phyloP scores from a whole-genome alignment of 2,113 vertebrate genomes.

The Trochalopteron elliotii region DNA sequence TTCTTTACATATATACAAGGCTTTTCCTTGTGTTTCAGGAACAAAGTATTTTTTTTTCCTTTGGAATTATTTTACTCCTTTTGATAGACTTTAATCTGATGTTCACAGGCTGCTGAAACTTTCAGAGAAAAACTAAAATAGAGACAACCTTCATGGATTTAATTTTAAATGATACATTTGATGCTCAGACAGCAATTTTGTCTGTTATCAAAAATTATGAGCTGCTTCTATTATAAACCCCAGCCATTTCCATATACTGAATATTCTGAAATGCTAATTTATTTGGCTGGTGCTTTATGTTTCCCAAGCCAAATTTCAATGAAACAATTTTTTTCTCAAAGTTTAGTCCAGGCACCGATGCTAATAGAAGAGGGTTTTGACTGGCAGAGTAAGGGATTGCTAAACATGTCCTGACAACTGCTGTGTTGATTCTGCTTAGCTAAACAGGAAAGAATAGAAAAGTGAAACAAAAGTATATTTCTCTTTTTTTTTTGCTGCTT shows the following conservation, averaged over 20 bases:
- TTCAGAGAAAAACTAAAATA: background rate
- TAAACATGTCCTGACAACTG: background rate
- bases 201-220: background rate
- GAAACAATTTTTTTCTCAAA: background rate
- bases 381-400: background rate
- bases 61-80: background rate
- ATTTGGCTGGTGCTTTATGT: background rate
- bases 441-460: background rate
- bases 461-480: background rate
- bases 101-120: background rate
- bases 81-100: background rate
- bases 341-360: background rate
- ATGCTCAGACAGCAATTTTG: background rate
- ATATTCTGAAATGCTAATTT: background rate
- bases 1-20: background rate
- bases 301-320: background rate
- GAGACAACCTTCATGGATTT: background rate
- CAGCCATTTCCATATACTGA: background rate
- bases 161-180: background rate
- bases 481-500: background rate
- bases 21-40: background rate
- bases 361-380: background rate
- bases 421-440: background rate
- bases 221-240: background rate
- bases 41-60: background rate